Base-by-base conservation (phyloP, 2,797 vertebrate genomes). In the Cyclura pinguis region DNA sequence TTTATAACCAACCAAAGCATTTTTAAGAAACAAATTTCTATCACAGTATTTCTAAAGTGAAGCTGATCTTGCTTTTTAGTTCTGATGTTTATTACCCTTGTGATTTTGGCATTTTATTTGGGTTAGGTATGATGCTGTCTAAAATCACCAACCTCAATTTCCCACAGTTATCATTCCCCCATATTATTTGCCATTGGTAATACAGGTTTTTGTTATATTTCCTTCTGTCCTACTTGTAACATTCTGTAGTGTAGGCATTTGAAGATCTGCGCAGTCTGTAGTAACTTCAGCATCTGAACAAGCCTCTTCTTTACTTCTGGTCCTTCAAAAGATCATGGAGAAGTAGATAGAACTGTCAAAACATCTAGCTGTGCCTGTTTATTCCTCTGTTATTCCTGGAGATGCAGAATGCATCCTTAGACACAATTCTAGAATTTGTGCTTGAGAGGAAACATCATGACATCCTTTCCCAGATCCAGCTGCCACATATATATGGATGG, bases 11-110 rank as follows among this genome's bases (percentile, higher is more conserved):
- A 89, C 16, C 89, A 84, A 82, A 88, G 38, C 83, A 87, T 92
- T 91, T 85, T 92, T 89, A 59, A 93, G 73, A 91, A 93, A 87
- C 55, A 80, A 86, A 86, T 93, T 59, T 93, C 77, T 87, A 47
- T 13, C 57, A 80, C 82, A 85, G 89, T 78, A 13, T 38, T 87
- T 93, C 88, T 93, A 89, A 77, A 89, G 9, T 38, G n/a, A 8
- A 67, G 67, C 24, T 20, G 8, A 52, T 38, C 1, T 20, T 52
- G 27, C 6, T 38, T 78, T 52, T 29, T 64, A 38, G 42, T 38
- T 74, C 13, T 90, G 27, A n/a, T 50, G 20, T 78, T 89, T 38
- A 64, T 77, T 52, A 35, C 85, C 52, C 16, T 93, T 87, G 83
- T 74, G 77, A 67, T 93, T 73, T 55, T 50, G 29, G 69, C 67